Conservation (phyloP, 1,140 invertebrate genomes). For the Chironomus tepperi region DNA sequence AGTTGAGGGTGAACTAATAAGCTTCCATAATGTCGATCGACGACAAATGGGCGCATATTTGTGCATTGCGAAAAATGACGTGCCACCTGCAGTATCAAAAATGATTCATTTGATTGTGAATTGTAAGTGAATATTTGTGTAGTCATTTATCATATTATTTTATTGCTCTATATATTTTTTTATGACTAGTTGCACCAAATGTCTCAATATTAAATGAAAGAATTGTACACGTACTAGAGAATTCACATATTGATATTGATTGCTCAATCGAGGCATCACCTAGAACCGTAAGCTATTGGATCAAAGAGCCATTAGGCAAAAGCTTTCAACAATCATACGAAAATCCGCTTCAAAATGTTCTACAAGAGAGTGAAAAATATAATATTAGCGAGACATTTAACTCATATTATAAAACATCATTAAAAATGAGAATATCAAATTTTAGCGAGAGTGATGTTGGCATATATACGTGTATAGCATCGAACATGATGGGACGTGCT, state of each 20-base stretch:
- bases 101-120: constrained; percentile 63
- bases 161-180: constrained; percentile 4
- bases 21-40: constrained; percentile 55
- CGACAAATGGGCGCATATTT: constrained; percentile 66
- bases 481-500: constrained; percentile 50
- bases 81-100: constrained; percentile 66
- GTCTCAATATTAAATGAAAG: constrained; percentile 39
- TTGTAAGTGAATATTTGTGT: constrained; percentile 51
- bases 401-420: background rate
- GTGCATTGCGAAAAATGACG: constrained; percentile 66
- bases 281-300: constrained; percentile 50
- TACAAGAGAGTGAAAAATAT: constrained; percentile 17
- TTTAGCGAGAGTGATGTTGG: constrained; percentile 43
- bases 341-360: constrained; percentile 11
- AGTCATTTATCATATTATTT: constrained; percentile 19
- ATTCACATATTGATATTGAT: constrained; percentile 44
- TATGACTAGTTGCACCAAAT: constrained; percentile 42
- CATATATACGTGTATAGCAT: constrained; percentile 52
- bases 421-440: constrained; percentile 23
- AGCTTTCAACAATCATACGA: background rate
- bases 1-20: constrained; percentile 50
- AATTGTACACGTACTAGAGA: constrained; percentile 26
- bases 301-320: constrained; percentile 28
- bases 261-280: constrained; percentile 52
- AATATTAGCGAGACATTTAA: background rate